A percentile compares a stretch with the other conserved stretches of the same genome.
phyloP scores from a whole-genome alignment of 2,797 vertebrate species.

The Yasuhikotakia modesta region DNA sequence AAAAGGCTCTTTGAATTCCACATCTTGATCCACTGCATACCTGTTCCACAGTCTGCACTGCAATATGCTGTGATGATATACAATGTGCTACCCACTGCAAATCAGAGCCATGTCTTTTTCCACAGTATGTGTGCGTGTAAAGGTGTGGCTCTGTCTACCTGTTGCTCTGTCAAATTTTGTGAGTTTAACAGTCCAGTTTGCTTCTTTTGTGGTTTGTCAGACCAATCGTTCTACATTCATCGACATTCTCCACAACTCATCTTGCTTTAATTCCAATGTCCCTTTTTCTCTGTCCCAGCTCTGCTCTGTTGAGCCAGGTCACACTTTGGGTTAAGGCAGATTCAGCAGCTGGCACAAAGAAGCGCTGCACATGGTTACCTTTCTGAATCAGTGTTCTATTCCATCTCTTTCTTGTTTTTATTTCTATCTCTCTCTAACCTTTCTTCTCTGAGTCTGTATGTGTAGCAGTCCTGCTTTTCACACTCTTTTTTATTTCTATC shows the following conservation, averaged over 20 bases:
- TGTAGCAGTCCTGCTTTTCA: slow-evolving; percentile 54
- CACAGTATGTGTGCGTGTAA: slow-evolving; percentile 26
- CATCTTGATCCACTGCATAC: background rate
- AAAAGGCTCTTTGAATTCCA: background rate
- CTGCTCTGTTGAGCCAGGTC: slow-evolving; percentile 60
- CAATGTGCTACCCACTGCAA: slow-evolving; percentile 27
- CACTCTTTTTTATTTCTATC: slow-evolving; percentile 40
- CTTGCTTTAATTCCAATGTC: slow-evolving; percentile 48
- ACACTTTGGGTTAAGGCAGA: slow-evolving; percentile 52
- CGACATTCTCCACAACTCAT: slow-evolving; percentile 49
- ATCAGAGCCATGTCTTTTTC: slow-evolving; percentile 30
- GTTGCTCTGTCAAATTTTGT: slow-evolving; percentile 49
- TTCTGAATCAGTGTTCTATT: slow-evolving; percentile 71
- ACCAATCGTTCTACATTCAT: slow-evolving; percentile 50
- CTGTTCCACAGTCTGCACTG: slow-evolving; percentile 35
- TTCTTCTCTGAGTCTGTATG: slow-evolving; percentile 46
- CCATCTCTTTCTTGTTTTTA: slow-evolving; percentile 28
- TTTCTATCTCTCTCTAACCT: slow-evolving; percentile 17
- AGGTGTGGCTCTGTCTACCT: slow-evolving; percentile 38
- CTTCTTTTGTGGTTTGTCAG: slow-evolving; percentile 37
- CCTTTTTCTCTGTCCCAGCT: slow-evolving; percentile 17
- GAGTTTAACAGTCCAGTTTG: slow-evolving; percentile 47
- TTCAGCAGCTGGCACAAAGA: slow-evolving; percentile 57
- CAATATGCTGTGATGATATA: slow-evolving; percentile 31
- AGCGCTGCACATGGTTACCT: slow-evolving; percentile 70